Evolutionary conservation across 2,113 vertebrate species (phyloP), one percentile per base, ranked within the genome.

Genomic region (Acinonyx jubatus): DNA sequence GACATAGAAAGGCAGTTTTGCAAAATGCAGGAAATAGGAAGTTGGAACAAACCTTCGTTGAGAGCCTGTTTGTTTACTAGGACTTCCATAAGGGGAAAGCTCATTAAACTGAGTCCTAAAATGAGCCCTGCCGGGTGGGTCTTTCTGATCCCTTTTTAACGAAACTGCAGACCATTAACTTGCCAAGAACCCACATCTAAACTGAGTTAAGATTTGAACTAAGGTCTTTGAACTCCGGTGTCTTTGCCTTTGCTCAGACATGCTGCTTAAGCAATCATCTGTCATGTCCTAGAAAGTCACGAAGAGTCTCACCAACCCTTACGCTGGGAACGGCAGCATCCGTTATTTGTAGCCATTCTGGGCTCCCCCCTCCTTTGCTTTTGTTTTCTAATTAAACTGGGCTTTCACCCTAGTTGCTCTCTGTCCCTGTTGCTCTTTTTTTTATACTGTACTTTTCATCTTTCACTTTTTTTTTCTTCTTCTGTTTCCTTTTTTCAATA

Each of bases 41-140:
- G 2, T 68, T 90, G 48, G 45, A 84, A 25, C 36, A 94, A 95
- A 73, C 33, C 33, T 94, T 85, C 76, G 18, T 71, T 81, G 69
- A 94, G 66, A 94, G n/a, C 52, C 65, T 71, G 1, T 95, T 61
- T 87, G 66, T 93, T 84, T 91, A 80, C 4, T 45, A 85, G 50
- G 21, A 74, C 5, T 94, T 79, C 83, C 69, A 65, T 86, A 68
- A 79, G n/a, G 48, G 31, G 36, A 57, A 90, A 66, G 19, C 41
- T 94, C 73, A 78, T 88, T 88, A 91, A 94, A 79, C 12, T 52
- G 61, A 69, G 45, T 88, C 48, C 55, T 88, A 91, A 83, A 81
- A 61, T n/a, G 45, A 33, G 21, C 23, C 48, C 50, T 80, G 9
- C 55, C 15, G 71, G 11, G 7, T 48, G n/a, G 45, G 5, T 74